Base-by-base conservation (phyloP, 2,888 invertebrate genomes). In the Osmoderma eremita region DNA sequence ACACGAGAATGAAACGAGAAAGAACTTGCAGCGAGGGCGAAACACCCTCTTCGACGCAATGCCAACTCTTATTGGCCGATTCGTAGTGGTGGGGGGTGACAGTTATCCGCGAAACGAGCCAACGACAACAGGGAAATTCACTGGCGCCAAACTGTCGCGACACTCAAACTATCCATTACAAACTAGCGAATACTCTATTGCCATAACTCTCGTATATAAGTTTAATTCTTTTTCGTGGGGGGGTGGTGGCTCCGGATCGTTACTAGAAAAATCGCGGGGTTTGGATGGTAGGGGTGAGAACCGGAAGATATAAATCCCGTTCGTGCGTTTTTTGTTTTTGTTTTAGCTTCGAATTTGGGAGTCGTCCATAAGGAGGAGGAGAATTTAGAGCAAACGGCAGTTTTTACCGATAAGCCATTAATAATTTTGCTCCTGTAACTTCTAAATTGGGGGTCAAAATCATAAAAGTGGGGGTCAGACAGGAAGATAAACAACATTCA, bases 131-230 rank as follows among this genome's bases (percentile, higher is more conserved):
- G 69, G 66, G 30, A 10, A 30, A 73, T 71, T 41, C 73, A 71
- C 76, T 30, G 80, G 81, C 81, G 82, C 80, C 82, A 78, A 80
- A 78, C 72, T 77, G 82, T 79, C 82, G 81, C 80, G 80, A 76
- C 79, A 74, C 77, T 81, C 78, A 78, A 81, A 77, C 73, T 73
- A 77, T 76, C 75, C 75, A 78, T 78, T 78, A 78, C 76, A 74
- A 75, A 75, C 73, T 74, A 69, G 73, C 30, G 30, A 10, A 74
- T 72, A 74, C 72, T 71, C 30, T 30, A 2, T 30, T n/a, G n/a
- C n/a, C n/a, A 62, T 73, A 73, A 72, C 63, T 68, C 74, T 76
- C 75, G 10, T 30, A 24, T 24, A 30, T 30, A 30, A 71, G 71
- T 71, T 75, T 78, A 78, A 79, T 78, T 78, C 77, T 78, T 77